Evolutionary conservation across 2,113 vertebrate genomes (phyloP).

Genomic region (Sula dactylatra): DNA sequence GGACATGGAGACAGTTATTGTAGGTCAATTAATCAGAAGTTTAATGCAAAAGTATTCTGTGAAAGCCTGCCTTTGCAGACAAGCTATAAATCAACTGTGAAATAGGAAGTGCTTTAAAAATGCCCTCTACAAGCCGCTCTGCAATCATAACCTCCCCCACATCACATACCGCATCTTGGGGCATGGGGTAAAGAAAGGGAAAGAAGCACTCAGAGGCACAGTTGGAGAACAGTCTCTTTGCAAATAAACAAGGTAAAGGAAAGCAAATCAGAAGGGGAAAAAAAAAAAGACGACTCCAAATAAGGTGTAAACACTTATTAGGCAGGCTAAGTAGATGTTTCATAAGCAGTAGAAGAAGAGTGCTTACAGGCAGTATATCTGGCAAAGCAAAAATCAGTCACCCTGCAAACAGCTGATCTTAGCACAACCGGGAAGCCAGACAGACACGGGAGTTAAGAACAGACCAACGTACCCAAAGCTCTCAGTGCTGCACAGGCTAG

Average conservation of each 20-base stretch:
- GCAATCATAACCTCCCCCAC: not conserved
- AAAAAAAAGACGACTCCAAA: not conserved
- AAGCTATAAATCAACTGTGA: slow-evolving; percentile 2
- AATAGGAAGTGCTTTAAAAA: not conserved
- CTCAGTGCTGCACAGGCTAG: not conserved
- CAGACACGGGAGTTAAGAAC: accelerated
- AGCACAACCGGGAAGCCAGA: accelerated
- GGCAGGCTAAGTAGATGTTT: not conserved
- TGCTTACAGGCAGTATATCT: not conserved
- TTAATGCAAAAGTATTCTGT: not conserved
- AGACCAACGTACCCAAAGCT: accelerated
- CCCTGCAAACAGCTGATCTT: not conserved
- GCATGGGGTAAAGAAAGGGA: not conserved
- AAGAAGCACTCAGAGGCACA: not conserved
- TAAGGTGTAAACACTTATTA: not conserved
- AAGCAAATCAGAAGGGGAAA: not conserved
- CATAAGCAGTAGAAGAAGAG: not conserved
- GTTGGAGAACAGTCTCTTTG: not conserved
- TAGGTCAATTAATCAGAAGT: not conserved
- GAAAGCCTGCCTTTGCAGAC: not conserved
- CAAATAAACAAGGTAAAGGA: not conserved
- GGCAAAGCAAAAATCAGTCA: not conserved
- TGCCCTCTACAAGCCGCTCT: not conserved
- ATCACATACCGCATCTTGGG: not conserved
- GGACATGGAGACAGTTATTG: not conserved